Base-by-base conservation (phyloP, 1,140 invertebrate genomes). In the Episyrphus balteatus region DNA sequence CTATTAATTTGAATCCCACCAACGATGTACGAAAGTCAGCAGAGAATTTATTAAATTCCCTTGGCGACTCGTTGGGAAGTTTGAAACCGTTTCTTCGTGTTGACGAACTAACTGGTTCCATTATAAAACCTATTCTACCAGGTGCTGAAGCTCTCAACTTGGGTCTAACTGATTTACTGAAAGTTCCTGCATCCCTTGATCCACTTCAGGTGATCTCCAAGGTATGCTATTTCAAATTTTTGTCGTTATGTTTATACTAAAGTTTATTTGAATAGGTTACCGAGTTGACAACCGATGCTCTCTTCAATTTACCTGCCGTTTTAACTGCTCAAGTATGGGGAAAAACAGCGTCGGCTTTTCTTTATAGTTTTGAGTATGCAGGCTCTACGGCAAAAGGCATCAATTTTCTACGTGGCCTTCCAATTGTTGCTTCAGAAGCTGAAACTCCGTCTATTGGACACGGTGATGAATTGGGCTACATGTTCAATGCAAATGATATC, bases 231-330 rank as follows among this genome's bases (percentile, higher is more conserved):
- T 11, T 17, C 15, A 42, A 19, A 21, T 32, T 44, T 17, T 17
- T 33, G 5, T 34, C 37, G 9, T 36, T 15, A 32, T 8, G 31
- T 38, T 19, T 21, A 1, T 26, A 17, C 21, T 8, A 7, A 12
- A 13, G 5, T 17, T 34, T 43, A 47, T 18, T 42, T 54, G 21
- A 50, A 7, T 52, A 74, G 66, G 14, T 75, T 0, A 54, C 61
- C 3, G 61, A 77, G 54, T 68, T 69, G 34, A 67, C 76, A 8
- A 72, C 70, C 3, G 83, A 86, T 58, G 81, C 81, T 0, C 56
- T 86, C 7, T 86, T 83, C 57, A 86, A 84, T 53, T 73, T 81
- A 17, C 83, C 83, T 1, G 81, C 82, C 1, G 83, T 82, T 54
- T 59, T 84, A 13, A 83, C 79, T 8, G 78, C 77, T 0, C 64